Base-by-base conservation (phyloP, 2,888 invertebrate species). In the Sphaerophoria taeniata region DNA sequence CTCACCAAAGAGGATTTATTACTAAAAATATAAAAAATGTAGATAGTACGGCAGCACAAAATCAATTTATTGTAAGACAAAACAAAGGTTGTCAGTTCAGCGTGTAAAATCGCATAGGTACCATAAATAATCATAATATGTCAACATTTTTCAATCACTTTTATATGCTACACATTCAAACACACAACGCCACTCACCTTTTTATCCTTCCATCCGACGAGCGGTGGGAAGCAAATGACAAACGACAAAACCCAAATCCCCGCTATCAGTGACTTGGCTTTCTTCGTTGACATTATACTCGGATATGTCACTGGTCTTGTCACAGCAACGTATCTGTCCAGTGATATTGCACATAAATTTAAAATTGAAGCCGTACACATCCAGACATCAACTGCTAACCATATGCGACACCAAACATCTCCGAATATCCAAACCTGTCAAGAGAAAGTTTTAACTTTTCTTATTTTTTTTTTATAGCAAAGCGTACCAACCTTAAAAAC, bases 361-460 rank as follows among this genome's bases (percentile, higher is more conserved):
- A 99, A 94, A 89, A 99, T 99, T 89, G 98, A 98, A 0, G 99
- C 98, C 0, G 99, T 99, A 93, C 98, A 99, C 96, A 99, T 97
- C 98, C 98, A 98, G 11, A 99, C 99, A 92, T 99, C 99, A 76
- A 98, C 95, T 0, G 99, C 98, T 87, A 99, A 93, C 99, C 99
- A 99, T 87, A 98, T 95, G 83, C 97, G 96, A 93, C 99, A 99
- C 98, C 98, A 98, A 56, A 97, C 94, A 92, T 96, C 96, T 65
- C 99, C 98, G 91, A 98, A 99, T 89, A 98, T 97, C 99, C 99
- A 99, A 90, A 98, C 96, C 96, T 97, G 93, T 51, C 79, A 33
- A 39, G 14, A 11, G 3, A 7, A 87, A 81, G 39, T 39, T 39
- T 3, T 3, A 39, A 43, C 3, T 6, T 11, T 43, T 43, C 55